Evolutionary conservation across 2,113 vertebrate species (phyloP).

Genomic region (Dipodomys stephensi): DNA sequence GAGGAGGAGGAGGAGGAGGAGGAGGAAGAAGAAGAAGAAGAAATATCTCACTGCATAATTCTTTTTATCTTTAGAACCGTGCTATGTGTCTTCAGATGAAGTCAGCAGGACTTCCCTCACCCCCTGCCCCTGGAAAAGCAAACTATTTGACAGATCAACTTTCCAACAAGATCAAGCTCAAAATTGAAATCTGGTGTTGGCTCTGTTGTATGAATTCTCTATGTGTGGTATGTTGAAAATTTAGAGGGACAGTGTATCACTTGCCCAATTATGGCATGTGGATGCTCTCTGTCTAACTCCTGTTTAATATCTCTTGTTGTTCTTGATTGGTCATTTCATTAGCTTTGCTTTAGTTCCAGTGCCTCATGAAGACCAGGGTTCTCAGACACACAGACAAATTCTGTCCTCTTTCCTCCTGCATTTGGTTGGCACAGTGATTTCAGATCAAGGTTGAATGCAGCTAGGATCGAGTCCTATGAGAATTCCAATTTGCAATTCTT

Average conservation of each 20-base stretch:
- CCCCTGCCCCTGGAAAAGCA: slow-evolving; percentile 41
- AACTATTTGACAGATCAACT: slow-evolving; percentile 26
- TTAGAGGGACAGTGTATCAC: background rate
- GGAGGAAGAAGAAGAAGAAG: slow-evolving; percentile 32
- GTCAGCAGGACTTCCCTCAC: background rate
- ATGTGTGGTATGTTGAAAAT: background rate
- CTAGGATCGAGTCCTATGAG: background rate
- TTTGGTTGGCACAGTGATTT: background rate
- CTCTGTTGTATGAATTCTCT: slow-evolving; percentile 26
- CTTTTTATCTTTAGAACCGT: slow-evolving; percentile 42
- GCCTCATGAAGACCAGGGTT: background rate
- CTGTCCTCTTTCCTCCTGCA: background rate
- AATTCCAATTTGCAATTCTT: background rate
- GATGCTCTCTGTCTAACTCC: background rate
- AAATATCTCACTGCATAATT: slow-evolving; percentile 65
- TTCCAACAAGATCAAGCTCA: slow-evolving; percentile 38
- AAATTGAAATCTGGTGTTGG: slow-evolving; percentile 23
- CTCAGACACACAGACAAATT: background rate
- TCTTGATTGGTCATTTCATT: background rate
- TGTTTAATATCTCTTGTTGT: background rate
- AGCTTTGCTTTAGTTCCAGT: background rate
- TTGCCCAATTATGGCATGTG: background rate
- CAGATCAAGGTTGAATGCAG: background rate
- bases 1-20: too few relatives aligned
- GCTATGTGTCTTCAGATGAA: slow-evolving; percentile 55